phyloP scores from a whole-genome alignment of 2,797 vertebrate species.

The Austrolebias charrua region DNA sequence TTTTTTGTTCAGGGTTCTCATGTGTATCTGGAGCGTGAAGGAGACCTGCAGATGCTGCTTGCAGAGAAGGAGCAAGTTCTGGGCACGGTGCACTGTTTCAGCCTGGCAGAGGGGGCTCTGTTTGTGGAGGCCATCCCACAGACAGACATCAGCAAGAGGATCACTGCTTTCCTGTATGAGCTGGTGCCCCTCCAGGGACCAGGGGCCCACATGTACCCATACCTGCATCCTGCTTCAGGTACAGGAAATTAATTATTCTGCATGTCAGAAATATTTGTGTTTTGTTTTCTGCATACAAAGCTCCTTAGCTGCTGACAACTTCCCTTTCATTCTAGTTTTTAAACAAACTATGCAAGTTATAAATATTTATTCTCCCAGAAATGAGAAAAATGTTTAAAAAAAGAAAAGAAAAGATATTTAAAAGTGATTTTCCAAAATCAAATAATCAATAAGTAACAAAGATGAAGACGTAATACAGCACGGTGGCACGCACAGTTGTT shows the following conservation, averaged over 20 bases:
- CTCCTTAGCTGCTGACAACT: too few species aligned
- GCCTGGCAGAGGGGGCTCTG: slow-evolving; percentile 83
- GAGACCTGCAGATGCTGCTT: slow-evolving; percentile 87
- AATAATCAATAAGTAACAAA: too few species aligned
- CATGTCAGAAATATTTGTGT: background rate
- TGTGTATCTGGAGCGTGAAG: slow-evolving; percentile 90
- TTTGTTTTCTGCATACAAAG: background rate
- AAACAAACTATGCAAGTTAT: background rate
- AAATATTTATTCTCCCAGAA: background rate
- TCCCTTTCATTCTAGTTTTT: too few species aligned
- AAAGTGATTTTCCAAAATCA: too few species aligned
- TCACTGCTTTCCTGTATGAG: slow-evolving; percentile 92
- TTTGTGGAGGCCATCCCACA: slow-evolving; percentile 90
- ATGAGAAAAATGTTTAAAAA: too few species aligned
- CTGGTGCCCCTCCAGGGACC: slow-evolving; percentile 74
- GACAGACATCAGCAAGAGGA: slow-evolving; percentile 89
- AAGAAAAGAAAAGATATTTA: too few species aligned
- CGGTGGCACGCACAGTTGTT: too few species aligned
- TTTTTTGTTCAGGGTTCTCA: slow-evolving; percentile 80
- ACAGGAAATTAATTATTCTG: background rate
- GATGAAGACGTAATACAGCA: too few species aligned
- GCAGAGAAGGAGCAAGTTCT: slow-evolving; percentile 77
- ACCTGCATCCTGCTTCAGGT: slow-evolving; percentile 69
- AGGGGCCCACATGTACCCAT: slow-evolving; percentile 62
- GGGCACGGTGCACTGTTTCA: slow-evolving; percentile 82